These are phyloP conservation scores for Koerneria pararmatus DNA, from an alignment of 2,888 invertebrate species.

Conservation along the genomic window DNA sequence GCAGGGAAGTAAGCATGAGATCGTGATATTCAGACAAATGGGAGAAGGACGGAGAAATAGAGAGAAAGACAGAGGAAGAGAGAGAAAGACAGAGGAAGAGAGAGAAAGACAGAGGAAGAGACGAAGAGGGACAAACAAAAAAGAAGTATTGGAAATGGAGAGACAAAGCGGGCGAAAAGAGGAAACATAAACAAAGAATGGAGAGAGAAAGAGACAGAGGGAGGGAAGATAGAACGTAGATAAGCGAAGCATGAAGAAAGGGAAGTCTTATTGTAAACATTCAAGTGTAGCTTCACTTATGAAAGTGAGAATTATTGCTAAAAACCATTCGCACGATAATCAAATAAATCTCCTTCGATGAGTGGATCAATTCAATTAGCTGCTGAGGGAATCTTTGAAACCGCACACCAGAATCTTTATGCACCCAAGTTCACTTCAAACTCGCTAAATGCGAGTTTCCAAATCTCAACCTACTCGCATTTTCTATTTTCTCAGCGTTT, in stretches of 20 bases:
- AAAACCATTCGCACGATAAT: too few species aligned
- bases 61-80: neutral
- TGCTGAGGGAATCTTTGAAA: too few species aligned
- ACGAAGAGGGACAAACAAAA: neutral
- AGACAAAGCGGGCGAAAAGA: slow-evolving; percentile 1
- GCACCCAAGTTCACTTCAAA: too few species aligned
- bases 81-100: slow-evolving; percentile 8
- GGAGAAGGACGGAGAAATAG: neutral
- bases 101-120: neutral
- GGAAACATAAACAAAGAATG: neutral
- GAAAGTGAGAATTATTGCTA: too few species aligned
- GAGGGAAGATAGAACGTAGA: neutral
- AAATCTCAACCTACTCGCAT: too few species aligned
- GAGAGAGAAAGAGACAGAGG: neutral
- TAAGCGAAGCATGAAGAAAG: slow-evolving; percentile 1
- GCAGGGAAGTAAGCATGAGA: slow-evolving; percentile 7
- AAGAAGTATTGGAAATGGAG: neutral
- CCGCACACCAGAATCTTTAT: too few species aligned
- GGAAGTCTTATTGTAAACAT: too few species aligned
- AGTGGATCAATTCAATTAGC: too few species aligned
- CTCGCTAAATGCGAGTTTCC: too few species aligned
- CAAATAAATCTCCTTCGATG: too few species aligned
- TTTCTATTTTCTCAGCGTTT: too few species aligned
- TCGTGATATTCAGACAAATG: neutral
- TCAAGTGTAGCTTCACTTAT: too few species aligned